Base-by-base conservation (phyloP, 2,113 vertebrate genomes). In the Pluvialis apricaria region DNA sequence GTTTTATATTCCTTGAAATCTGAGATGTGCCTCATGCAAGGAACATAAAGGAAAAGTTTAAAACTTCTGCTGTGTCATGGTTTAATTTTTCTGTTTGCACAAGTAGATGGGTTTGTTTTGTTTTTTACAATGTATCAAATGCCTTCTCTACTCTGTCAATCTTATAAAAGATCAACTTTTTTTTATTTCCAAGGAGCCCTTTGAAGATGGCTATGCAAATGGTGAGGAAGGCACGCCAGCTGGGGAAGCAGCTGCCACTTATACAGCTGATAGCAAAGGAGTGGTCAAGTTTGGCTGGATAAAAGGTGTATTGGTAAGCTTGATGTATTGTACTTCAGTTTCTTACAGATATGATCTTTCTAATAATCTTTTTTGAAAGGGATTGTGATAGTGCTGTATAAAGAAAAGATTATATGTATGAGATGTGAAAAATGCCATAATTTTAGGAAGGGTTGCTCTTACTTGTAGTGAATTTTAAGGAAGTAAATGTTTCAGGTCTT, bases 201-300 rank as follows among this genome's bases (percentile, higher is more conserved):
- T 99, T 97, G 99, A 99, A 91, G 99, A 99, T 98, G 99, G 99
- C 13, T 99, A 98, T 45, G 99, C 99, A 86, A 99, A 99, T 55
- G 99, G 99, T 9, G 99, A 99, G 29, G 99, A 99, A 96, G 98
- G 99, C 62, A 99, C 99, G 26, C 99, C 99, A 55, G 98, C 99
- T 16, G 99, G 99, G 61, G 99, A 99, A 92, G 98, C 99, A 38
- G 98, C 98, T 40, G 98, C 98, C 20, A 98, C 99, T 28, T 99
- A 99, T 3, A 92, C 98, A 19, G 97, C 98, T 1, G 99, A 99
- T 24, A 98, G 98, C 82, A 99, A 99, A 98, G 99, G 99, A 3
- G 98, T 99, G 38, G 99, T 99, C 71, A 99, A 99, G 92, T 99
- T 99, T 71, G 99, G 99, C 52, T 99, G 99, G 99, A 98, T 99